A percentile compares a stretch with the other conserved stretches of the same genome.
phyloP scores from a whole-genome alignment of 2,113 vertebrate species.

The Campylorhamphus procurvoides region DNA sequence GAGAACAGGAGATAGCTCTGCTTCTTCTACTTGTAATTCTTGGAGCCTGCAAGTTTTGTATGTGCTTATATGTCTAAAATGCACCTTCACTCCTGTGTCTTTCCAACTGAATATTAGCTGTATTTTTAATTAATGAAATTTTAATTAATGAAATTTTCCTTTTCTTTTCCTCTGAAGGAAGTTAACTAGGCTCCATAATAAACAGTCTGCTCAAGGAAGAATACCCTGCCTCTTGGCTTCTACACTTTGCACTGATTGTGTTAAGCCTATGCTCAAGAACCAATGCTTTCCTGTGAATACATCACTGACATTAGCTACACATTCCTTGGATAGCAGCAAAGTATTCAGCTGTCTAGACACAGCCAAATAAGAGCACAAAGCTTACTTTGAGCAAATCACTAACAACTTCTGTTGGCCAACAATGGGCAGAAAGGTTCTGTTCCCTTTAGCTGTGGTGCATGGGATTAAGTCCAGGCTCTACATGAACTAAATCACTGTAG shows the following conservation, averaged over 20 bases:
- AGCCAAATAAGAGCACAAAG: conserved; percentile 73
- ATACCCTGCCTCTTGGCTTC: neutral
- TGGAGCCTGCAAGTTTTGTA: neutral
- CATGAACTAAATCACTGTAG: neutral
- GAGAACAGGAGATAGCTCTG: neutral
- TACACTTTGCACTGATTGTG: neutral
- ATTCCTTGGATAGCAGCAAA: conserved; percentile 68
- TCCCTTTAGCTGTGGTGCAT: neutral
- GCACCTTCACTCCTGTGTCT: neutral
- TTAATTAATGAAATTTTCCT: neutral
- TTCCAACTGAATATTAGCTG: neutral
- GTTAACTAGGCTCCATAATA: neutral
- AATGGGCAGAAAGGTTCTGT: conserved; percentile 44
- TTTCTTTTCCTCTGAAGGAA: neutral
- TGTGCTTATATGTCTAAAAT: neutral
- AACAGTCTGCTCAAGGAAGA: neutral
- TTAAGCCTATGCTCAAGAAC: conserved; percentile 44
- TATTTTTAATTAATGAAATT: neutral
- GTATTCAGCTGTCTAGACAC: conserved; percentile 65
- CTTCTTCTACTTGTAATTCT: neutral
- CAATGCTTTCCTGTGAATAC: conserved; percentile 34
- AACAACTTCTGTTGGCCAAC: conserved; percentile 57
- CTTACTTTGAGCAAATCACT: conserved; percentile 66
- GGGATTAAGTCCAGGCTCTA: conserved; percentile 33
- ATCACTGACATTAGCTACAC: conserved; percentile 57